Evolutionary conservation across 2,888 invertebrate genomes (phyloP).

Genomic region (Cephus spinipes): DNA sequence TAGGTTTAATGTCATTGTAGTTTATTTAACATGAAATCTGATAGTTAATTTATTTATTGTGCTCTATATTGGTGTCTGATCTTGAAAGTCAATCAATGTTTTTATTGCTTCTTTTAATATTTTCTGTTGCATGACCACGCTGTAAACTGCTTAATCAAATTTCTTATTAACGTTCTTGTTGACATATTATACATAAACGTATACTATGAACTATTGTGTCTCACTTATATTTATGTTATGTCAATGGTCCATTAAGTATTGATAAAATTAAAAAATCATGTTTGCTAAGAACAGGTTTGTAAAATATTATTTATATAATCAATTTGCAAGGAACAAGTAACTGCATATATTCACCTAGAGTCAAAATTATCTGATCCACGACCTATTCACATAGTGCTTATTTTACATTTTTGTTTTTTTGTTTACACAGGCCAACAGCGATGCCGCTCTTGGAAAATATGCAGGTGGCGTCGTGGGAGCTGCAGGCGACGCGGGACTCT

Average conservation of each 20-base stretch:
- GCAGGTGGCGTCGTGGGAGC: constrained; percentile 88
- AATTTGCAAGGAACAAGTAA: background rate
- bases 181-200: background rate
- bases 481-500: constrained; percentile 89
- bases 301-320: too few relatives aligned
- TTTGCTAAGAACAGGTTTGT: background rate
- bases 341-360: background rate
- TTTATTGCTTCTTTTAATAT: background rate
- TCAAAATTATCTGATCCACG: background rate
- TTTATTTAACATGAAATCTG: background rate
- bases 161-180: background rate
- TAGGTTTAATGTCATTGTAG: background rate
- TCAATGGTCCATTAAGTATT: background rate
- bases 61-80: background rate
- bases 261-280: background rate
- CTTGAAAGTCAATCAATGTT: background rate
- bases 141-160: background rate
- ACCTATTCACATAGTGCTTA: background rate
- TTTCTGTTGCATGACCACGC: background rate
- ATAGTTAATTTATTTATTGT: background rate
- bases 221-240: background rate
- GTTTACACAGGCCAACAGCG: constrained; percentile 85
- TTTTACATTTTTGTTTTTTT: constrained; percentile 19
- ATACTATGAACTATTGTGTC: background rate
- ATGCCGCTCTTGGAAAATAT: constrained; percentile 92